Evolutionary conservation across 2,797 vertebrate genomes (phyloP).

Genomic region (Meriones psammophilus): DNA sequence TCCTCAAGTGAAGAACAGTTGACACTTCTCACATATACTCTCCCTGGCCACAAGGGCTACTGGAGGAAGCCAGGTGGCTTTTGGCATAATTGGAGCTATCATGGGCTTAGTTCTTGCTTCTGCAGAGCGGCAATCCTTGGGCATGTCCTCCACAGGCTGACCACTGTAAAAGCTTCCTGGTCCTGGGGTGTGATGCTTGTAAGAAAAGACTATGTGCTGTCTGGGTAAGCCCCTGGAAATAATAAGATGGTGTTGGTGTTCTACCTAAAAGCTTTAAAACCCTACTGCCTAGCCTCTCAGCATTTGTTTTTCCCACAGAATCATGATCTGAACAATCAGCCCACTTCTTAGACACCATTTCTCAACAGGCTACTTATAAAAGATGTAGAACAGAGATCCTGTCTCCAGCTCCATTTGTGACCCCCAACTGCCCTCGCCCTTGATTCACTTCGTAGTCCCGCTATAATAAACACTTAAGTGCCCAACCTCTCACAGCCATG

Average conservation of each 20-base stretch:
- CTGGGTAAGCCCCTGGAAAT: background rate
- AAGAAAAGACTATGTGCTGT: background rate
- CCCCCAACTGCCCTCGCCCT: background rate
- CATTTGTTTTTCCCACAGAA: background rate
- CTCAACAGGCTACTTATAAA: background rate
- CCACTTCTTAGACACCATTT: conserved; percentile 44
- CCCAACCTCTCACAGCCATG: background rate
- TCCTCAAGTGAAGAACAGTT: background rate
- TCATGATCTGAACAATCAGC: conserved; percentile 22
- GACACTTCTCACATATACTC: background rate
- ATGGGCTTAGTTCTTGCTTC: background rate
- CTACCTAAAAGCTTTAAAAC: background rate
- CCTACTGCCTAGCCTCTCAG: background rate
- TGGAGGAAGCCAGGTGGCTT: background rate
- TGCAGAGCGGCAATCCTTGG: background rate
- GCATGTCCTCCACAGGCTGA: background rate
- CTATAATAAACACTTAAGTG: background rate
- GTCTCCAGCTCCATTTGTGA: conserved; percentile 46
- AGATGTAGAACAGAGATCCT: background rate
- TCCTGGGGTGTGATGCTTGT: background rate
- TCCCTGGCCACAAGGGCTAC: background rate
- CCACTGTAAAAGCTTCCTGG: background rate
- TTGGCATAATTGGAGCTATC: background rate
- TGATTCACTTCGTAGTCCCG: background rate
- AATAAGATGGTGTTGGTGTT: background rate